Conservation (phyloP, 2,888 invertebrate species). For the Geotrupes spiniger region DNA sequence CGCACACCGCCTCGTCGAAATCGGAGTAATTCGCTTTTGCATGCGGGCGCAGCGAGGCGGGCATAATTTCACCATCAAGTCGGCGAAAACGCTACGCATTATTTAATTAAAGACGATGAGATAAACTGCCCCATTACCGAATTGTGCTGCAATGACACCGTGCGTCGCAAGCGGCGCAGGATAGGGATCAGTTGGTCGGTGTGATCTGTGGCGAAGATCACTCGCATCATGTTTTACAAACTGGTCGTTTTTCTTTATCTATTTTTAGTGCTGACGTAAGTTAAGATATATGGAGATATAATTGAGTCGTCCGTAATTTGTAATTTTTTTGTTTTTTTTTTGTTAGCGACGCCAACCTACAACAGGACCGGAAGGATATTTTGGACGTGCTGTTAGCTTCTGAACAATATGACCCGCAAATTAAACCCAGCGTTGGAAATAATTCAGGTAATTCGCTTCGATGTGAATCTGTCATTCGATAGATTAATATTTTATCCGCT, state of each 20-base stretch:
- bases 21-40: too few species aligned
- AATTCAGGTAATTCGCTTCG: constrained; percentile 20
- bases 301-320: too few species aligned
- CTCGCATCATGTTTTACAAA: too few species aligned
- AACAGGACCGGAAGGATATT: constrained; percentile 20
- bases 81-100: constrained; percentile 12
- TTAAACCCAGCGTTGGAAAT: constrained; percentile 23
- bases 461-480: not conserved
- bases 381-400: constrained; percentile 21
- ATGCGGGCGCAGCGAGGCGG: not conserved
- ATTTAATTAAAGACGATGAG: constrained; percentile 13
- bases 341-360: constrained; percentile 13
- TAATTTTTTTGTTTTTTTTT: too few species aligned
- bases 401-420: constrained; percentile 22
- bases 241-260: constrained; percentile 4
- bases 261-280: constrained; percentile 4
- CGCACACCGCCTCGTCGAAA: too few species aligned
- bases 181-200: too few species aligned
- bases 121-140: constrained; percentile 13
- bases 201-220: too few species aligned
- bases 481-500: too few species aligned
- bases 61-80: not conserved
- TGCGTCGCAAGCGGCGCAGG: not conserved
- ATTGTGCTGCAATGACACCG: constrained; percentile 4
- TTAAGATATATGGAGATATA: too few species aligned